Evolutionary conservation across 2,888 invertebrate species (phyloP).

Genomic region (Hyalella azteca): DNA sequence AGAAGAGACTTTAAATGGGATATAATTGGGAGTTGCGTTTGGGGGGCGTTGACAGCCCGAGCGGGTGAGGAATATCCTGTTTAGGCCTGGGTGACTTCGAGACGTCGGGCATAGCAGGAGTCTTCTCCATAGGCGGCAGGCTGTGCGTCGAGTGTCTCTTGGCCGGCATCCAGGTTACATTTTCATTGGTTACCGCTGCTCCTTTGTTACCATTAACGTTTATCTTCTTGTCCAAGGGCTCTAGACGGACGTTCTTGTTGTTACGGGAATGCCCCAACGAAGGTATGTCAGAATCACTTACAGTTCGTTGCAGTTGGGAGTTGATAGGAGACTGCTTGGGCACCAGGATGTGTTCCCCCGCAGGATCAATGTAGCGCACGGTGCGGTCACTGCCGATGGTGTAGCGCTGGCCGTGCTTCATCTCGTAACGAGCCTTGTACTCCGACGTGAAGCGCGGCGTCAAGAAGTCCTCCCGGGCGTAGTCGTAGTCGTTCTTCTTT

Average conservation of each 20-base stretch:
- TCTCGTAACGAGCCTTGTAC: slow-evolving; percentile 32
- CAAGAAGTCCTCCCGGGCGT: slow-evolving; percentile 18
- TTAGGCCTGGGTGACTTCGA: neutral
- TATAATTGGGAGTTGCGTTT: neutral
- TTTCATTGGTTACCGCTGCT: neutral
- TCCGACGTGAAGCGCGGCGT: slow-evolving; percentile 24
- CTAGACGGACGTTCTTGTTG: slow-evolving; percentile 33
- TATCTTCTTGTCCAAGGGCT: neutral
- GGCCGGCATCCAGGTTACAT: neutral
- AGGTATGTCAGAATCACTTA: slow-evolving; percentile 26
- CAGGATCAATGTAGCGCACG: slow-evolving; percentile 24
- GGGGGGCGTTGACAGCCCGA: slow-evolving; percentile 2
- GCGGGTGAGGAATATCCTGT: neutral
- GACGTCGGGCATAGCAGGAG: neutral
- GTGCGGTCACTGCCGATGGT: neutral
- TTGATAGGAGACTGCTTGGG: slow-evolving; percentile 5
- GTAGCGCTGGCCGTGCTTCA: slow-evolving; percentile 27
- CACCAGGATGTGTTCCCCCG: slow-evolving; percentile 22
- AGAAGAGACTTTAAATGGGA: too few species aligned
- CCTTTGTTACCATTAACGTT: neutral
- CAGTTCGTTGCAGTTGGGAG: neutral
- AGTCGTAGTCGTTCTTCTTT: slow-evolving; percentile 27
- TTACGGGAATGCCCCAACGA: neutral
- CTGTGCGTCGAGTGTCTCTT: neutral
- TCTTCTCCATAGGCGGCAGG: slow-evolving; percentile 29